phyloP scores from a whole-genome alignment of 2,113 vertebrate species.

The Tyrannus savana region DNA sequence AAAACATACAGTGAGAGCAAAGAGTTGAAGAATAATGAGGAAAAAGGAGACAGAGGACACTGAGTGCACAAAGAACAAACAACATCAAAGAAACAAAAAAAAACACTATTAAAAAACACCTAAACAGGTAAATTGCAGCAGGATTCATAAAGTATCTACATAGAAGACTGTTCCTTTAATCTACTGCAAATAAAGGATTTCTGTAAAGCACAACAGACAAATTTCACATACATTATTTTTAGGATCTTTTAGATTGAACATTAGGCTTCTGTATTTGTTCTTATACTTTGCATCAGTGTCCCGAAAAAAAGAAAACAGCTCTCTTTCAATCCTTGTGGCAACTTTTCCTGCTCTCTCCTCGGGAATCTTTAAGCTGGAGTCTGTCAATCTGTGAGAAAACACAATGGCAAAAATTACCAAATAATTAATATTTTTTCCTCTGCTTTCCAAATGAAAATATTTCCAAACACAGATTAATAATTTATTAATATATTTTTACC shows the following conservation, averaged over 20 bases:
- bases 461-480: not conserved
- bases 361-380: conserved; percentile 89
- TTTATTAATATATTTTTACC: conserved; percentile 73
- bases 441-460: not conserved
- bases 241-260: conserved; percentile 97
- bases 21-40: not conserved
- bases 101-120: accelerated
- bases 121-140: not conserved
- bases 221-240: conserved; percentile 93
- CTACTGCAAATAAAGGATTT: not conserved
- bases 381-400: conserved; percentile 83
- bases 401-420: not conserved
- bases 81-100: not conserved
- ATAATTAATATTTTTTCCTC: not conserved
- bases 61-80: not conserved
- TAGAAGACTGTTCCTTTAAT: not conserved
- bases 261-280: conserved; percentile 97
- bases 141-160: not conserved
- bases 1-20: not conserved
- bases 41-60: not conserved
- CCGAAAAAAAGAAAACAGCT: conserved; percentile 93
- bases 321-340: conserved; percentile 91
- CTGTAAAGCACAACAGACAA: not conserved
- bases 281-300: conserved; percentile 98
- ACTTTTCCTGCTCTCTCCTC: conserved; percentile 90